These are phyloP conservation scores for Pterostichus niger DNA, from an alignment of 2,888 invertebrate genomes.

Conservation along the genomic window DNA sequence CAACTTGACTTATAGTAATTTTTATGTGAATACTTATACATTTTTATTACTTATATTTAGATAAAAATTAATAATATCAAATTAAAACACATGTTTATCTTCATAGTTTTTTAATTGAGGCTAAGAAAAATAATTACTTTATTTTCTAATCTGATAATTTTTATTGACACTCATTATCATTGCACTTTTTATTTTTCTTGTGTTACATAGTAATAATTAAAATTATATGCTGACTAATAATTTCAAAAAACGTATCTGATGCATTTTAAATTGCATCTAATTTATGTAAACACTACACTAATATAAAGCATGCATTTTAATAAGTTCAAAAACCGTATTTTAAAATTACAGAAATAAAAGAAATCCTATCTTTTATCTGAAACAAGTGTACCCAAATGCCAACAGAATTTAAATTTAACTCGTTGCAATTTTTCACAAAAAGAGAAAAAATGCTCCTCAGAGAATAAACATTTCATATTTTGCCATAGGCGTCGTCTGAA, in stretches of 20 bases:
- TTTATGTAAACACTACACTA: constrained; percentile 13
- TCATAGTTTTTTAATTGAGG: constrained; percentile 32
- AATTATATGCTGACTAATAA: constrained; percentile 17
- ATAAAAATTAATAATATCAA: neutral
- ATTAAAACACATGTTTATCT: constrained; percentile 9
- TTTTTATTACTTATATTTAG: too few relatives aligned
- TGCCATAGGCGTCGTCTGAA: constrained; percentile 22
- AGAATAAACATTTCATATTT: constrained; percentile 35
- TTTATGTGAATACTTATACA: too few relatives aligned
- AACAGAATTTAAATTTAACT: constrained; percentile 31
- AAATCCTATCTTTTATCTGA: constrained; percentile 14
- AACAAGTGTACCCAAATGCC: constrained; percentile 29
- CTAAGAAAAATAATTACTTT: constrained; percentile 9
- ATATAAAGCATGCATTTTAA: constrained; percentile 13
- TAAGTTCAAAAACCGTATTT: constrained; percentile 14
- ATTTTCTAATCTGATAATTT: constrained; percentile 26
- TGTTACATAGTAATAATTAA: neutral
- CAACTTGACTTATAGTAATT: neutral
- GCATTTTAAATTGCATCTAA: constrained; percentile 18
- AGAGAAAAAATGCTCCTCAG: neutral
- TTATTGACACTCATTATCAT: constrained; percentile 18
- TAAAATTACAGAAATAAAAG: neutral
- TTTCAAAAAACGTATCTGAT: constrained; percentile 32
- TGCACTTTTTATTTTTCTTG: neutral
- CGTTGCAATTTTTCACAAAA: constrained; percentile 23